phyloP scores from a whole-genome alignment of 2,888 invertebrate species.

The Pandemis heparana region DNA sequence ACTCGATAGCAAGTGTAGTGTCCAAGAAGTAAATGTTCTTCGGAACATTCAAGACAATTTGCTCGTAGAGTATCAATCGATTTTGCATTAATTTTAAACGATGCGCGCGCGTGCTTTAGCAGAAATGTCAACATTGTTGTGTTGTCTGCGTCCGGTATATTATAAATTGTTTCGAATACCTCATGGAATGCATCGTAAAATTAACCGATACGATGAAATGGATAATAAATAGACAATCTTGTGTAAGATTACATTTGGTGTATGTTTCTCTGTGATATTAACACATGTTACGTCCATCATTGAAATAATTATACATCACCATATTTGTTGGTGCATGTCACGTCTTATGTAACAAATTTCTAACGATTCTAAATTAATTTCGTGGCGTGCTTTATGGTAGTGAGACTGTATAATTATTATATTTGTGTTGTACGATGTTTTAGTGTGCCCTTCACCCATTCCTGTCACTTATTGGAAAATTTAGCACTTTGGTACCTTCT shows the following conservation, averaged over 20 bases:
- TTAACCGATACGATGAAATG: not conserved
- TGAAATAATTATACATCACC: constrained; percentile 14
- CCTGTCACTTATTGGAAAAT: constrained; percentile 16
- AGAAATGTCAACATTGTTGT: constrained; percentile 22
- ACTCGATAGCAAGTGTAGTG: not conserved
- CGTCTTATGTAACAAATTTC: constrained; percentile 15
- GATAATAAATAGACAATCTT: not conserved
- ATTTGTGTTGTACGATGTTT: not conserved
- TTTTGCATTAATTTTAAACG: constrained; percentile 12
- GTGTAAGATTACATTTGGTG: not conserved
- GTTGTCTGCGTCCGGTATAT: not conserved
- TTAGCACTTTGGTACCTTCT: not conserved
- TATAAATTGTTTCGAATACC: not conserved
- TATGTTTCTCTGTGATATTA: not conserved
- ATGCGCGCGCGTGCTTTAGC: constrained; percentile 3
- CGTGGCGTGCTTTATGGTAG: not conserved
- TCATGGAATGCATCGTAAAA: not conserved
- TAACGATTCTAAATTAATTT: constrained; percentile 8
- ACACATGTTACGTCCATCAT: constrained; percentile 6
- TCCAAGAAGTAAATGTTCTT: not conserved
- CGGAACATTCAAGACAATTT: not conserved
- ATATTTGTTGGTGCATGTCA: constrained; percentile 7
- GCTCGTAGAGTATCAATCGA: constrained; percentile 16
- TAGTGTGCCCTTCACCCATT: constrained; percentile 3
- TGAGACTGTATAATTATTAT: constrained; percentile 7